Base-by-base conservation (phyloP, 2,797 vertebrate species). In the Pygocentrus nattereri region DNA sequence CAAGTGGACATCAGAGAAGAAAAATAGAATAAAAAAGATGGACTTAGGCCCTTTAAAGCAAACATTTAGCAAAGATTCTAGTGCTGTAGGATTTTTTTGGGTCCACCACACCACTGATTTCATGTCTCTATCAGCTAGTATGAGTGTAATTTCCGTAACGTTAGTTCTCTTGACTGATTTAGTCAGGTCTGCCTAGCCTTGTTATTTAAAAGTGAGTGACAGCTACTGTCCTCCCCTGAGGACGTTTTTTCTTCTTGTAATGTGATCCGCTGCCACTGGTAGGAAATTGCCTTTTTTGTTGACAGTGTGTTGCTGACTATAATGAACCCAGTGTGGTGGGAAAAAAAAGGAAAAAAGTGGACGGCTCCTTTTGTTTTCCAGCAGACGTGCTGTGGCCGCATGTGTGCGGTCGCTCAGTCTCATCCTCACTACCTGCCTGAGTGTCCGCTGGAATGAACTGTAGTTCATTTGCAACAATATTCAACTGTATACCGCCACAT, bases 321-420 rank as follows among this genome's bases (percentile, higher is more conserved):
- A 8, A 54, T 76, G 49, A 71, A 76, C 44, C 31, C 27, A 69
- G 76, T 69, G 65, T 81, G 73, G 8, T 1, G n/a, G n/a, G n/a
- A 47, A 18, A 16, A 27, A 61, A 18, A 27, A 27, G 25, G 23
- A 49, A 77, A 74, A 70, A 59, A 62, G 62, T 82, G 74, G 69
- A 77, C 56, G 38, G 70, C 79, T 84, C 19, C 79, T 77, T 76
- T 67, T 52, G 65, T 44, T 79, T 73, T 79, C 34, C 44, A 0
- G 49, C 61, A 59, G 19, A 82, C 81, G 82, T 74, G 79, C 79
- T 82, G 79, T 77, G 61, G 52, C 58, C 59, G 62, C 67, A 58
- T 74, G 59, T 76, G 52, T 23, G 44, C 62, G 67, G 64, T 49
- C 31, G 38, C 7, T 69, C 31, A 12, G 49, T 41, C 4, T 52